Base-by-base conservation (phyloP, 1,140 invertebrate genomes). In the Drosophila tani region DNA sequence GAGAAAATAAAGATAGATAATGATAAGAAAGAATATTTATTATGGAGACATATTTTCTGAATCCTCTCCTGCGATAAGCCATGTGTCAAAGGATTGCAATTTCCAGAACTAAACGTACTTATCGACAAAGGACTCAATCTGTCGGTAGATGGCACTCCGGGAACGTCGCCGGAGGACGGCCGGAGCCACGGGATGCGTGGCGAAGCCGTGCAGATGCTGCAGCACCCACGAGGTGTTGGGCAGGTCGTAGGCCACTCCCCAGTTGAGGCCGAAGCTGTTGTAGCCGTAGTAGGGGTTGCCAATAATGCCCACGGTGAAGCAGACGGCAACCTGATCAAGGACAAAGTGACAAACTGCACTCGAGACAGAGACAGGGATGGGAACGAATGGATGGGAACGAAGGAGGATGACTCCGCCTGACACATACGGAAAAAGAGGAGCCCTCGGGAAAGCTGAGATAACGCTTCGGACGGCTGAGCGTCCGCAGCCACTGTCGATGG, bases 181-280 rank as follows among this genome's bases (percentile, higher is more conserved):
- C 94, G 93, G 75, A 92, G 21, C 94, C 81, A 56, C 93, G 56
- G 43, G 94, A 91, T 74, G 93, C 91, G 45, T 51, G 46, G 74
- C 56, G 80, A 93, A 87, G 17, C 91, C 91, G 45, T 93, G 69
- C 82, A 93, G 45, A 51, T 94, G 93, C 5, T 95, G 91, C 24
- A 95, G 93, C 2, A 95, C 94, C 82, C 95, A 95, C 0, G 95
- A 95, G 53, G 95, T 94, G 79, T 96, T 95, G 2, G 96, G 96
- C 45, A 97, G 85, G 81, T 96, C 96, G 75, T 96, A 97, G 2
- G 96, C 95, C 41, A 96, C 95, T 53, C 96, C 96, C 96, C 96
- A 96, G 92, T 96, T 96, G 14, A 93, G 56, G 32, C 91, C 92
- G 58, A 82, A 93, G 73, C 85, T 91, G 75, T 92, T 84, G 49